These are phyloP conservation scores for Thomomys bottae DNA, from an alignment of 2,113 vertebrate genomes.

Conservation along the genomic window DNA sequence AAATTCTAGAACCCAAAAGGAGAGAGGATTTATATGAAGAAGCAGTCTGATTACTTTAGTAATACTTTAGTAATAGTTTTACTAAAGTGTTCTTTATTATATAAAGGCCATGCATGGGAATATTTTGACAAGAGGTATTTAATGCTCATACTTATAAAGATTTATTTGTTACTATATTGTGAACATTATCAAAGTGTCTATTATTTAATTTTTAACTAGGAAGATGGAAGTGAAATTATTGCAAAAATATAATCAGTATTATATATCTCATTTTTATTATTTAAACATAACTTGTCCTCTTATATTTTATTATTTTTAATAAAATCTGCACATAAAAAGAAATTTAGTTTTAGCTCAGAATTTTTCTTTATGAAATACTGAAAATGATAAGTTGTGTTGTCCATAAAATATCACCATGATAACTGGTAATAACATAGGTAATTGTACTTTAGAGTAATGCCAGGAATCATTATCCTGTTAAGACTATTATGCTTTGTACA, in stretches of 20 bases:
- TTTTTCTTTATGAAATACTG: neutral
- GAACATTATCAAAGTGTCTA: neutral
- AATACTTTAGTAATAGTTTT: neutral
- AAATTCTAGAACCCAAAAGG: neutral
- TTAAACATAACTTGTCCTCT: neutral
- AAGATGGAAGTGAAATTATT: neutral
- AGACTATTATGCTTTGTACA: neutral
- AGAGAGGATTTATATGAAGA: neutral
- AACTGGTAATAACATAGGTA: neutral
- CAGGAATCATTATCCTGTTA: neutral
- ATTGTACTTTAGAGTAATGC: neutral
- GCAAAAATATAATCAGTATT: neutral
- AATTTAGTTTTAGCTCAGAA: neutral
- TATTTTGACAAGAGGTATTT: neutral
- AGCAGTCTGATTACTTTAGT: neutral
- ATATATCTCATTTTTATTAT: neutral
- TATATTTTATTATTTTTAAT: neutral
- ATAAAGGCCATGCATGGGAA: neutral
- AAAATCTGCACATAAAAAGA: neutral
- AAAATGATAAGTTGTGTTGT: neutral
- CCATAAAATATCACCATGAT: constrained; percentile 7
- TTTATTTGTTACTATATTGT: neutral
- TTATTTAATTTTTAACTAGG: neutral
- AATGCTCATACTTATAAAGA: neutral
- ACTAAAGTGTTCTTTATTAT: neutral